Evolutionary conservation across 2,888 invertebrate species (phyloP).

Genomic region (Lycaena phlaeas): DNA sequence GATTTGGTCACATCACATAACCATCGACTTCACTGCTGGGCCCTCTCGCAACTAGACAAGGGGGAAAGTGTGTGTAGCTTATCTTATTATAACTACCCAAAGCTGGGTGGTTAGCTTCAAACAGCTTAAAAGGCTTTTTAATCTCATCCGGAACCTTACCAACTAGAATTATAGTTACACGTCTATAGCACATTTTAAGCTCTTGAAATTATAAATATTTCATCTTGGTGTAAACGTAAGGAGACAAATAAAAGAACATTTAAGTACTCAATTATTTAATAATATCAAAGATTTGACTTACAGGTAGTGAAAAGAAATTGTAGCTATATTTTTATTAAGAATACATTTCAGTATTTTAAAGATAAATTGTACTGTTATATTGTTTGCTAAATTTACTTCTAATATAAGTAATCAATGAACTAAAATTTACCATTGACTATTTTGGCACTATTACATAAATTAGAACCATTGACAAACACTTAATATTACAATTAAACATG

Average conservation of each 20-base stretch:
- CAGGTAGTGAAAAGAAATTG: conserved; percentile 41
- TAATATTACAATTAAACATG: conserved; percentile 32
- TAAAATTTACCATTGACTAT: conserved; percentile 25
- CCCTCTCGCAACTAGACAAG: too few relatives aligned
- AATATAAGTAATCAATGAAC: background rate
- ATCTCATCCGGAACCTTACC: too few relatives aligned
- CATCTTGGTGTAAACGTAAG: too few relatives aligned
- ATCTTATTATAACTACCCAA: too few relatives aligned
- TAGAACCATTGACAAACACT: conserved; percentile 41
- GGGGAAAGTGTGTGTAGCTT: too few relatives aligned
- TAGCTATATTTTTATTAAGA: conserved; percentile 12
- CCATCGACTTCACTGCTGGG: too few relatives aligned
- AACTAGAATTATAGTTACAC: too few relatives aligned
- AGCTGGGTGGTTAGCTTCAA: too few relatives aligned
- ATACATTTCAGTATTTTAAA: conserved; percentile 33
- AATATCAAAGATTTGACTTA: conserved; percentile 51
- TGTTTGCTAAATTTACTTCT: conserved; percentile 16
- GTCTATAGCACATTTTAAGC: too few relatives aligned
- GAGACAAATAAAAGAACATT: conserved; percentile 14
- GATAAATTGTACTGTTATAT: conserved; percentile 38
- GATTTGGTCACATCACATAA: too few relatives aligned
- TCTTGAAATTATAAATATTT: too few relatives aligned
- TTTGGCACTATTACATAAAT: conserved; percentile 59
- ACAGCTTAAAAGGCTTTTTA: too few relatives aligned
- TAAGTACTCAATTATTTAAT: conserved; percentile 54